Conservation (phyloP, 2,797 vertebrate species). For the Oryzias sinensis region DNA sequence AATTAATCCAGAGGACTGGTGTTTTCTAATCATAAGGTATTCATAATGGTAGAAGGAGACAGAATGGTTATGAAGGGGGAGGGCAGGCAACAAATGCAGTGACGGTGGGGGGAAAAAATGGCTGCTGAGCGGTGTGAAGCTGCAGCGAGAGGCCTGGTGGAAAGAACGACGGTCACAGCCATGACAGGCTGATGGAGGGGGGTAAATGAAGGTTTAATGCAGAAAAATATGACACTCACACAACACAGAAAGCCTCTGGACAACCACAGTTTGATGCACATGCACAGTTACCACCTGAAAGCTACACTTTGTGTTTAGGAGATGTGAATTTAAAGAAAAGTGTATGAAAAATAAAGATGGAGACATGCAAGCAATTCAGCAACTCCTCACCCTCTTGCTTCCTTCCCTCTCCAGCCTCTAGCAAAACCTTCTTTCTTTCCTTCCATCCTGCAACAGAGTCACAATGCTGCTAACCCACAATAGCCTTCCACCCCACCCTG, state of each 20-base stretch:
- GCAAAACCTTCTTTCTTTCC: conserved; percentile 70
- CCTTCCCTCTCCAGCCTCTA: conserved; percentile 71
- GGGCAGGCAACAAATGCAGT: conserved; percentile 41
- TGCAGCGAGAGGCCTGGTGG: conserved; percentile 65
- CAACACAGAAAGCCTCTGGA: conserved; percentile 34
- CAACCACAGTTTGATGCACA: conserved; percentile 55
- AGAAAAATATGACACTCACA: conserved; percentile 49
- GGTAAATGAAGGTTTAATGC: conserved; percentile 48
- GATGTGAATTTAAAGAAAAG: conserved; percentile 25
- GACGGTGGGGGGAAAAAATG: conserved; percentile 40
- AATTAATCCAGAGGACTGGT: conserved; percentile 19
- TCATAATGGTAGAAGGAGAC: conserved; percentile 10
- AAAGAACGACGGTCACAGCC: conserved; percentile 59
- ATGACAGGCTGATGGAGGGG: conserved; percentile 49
- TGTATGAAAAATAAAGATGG: conserved; percentile 61
- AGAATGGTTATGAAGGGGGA: conserved; percentile 38
- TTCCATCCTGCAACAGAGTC: conserved; percentile 76
- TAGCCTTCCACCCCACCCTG: conserved; percentile 72
- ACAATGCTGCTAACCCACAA: conserved; percentile 71
- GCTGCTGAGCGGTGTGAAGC: conserved; percentile 65
- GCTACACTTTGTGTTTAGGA: conserved; percentile 21
- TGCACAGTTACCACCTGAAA: conserved; percentile 45
- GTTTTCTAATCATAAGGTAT: conserved; percentile 5
- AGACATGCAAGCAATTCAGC: conserved; percentile 76
- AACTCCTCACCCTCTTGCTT: conserved; percentile 79